Conservation (phyloP, 1,140 invertebrate species). For the Zaprionus inermis region DNA sequence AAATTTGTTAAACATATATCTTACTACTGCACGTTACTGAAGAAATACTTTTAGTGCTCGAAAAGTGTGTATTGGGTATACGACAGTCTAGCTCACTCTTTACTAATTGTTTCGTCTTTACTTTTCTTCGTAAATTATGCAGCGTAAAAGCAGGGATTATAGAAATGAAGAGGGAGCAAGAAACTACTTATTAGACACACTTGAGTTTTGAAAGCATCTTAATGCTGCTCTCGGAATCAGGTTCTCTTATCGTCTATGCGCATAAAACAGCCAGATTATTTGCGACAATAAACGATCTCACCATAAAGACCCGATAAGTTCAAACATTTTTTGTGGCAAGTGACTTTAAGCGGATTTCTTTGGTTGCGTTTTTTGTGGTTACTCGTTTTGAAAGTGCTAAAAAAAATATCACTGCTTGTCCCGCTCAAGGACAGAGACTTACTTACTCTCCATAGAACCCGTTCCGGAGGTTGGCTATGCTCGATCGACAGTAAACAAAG, state of each 20-base stretch:
- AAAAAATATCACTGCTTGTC: background rate
- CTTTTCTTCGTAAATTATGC: too few relatives aligned
- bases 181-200: background rate
- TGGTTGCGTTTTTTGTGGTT: background rate
- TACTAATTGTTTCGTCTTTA: too few relatives aligned
- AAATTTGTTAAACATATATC: too few relatives aligned
- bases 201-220: background rate
- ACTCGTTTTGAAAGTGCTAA: slow-evolving; percentile 19
- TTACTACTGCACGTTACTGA: too few relatives aligned
- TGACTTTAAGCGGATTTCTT: background rate
- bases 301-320: background rate
- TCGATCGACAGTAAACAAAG: slow-evolving; percentile 33
- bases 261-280: slow-evolving; percentile 2
- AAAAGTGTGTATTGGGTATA: too few relatives aligned
- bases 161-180: background rate
- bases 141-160: background rate
- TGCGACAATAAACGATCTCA: background rate
- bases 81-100: too few relatives aligned
- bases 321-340: background rate
- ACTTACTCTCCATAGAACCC: slow-evolving; percentile 3
- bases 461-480: slow-evolving; percentile 19
- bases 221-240: background rate
- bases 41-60: too few relatives aligned
- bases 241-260: background rate
- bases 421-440: slow-evolving; percentile 17